Evolutionary conservation across 2,888 invertebrate species (phyloP).

Genomic region (Drosophila falleni): DNA sequence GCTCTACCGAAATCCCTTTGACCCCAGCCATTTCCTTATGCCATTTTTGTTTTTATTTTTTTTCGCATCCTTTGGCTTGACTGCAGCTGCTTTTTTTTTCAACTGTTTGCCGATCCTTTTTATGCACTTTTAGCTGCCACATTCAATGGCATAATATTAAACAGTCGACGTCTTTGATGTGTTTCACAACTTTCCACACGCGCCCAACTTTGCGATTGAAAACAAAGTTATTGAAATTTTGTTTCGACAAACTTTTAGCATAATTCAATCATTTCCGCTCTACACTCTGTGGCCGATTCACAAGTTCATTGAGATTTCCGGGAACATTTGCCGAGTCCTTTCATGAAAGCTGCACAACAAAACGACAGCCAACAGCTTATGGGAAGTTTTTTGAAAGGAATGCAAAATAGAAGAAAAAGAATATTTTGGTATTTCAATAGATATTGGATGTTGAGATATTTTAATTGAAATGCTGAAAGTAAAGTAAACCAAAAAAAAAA

Average conservation of each 20-base stretch:
- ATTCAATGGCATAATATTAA: conserved; percentile 41
- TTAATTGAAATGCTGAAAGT: conserved; percentile 7
- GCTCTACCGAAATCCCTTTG: conserved; percentile 35
- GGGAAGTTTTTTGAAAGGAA: background rate
- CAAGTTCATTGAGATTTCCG: conserved; percentile 42
- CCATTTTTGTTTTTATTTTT: conserved; percentile 20
- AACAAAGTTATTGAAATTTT: conserved; percentile 64
- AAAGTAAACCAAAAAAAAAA: background rate
- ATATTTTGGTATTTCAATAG: conserved; percentile 12
- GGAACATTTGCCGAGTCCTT: conserved; percentile 34
- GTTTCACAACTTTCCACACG: conserved; percentile 44
- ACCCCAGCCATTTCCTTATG: conserved; percentile 18
- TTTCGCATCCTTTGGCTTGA: conserved; percentile 24
- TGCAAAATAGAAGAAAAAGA: conserved; percentile 6
- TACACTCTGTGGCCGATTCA: conserved; percentile 33
- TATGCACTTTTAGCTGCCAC: conserved; percentile 38
- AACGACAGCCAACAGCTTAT: background rate
- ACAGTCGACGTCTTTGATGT: conserved; percentile 46
- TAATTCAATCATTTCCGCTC: conserved; percentile 62
- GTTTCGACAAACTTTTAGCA: conserved; percentile 56
- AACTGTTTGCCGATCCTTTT: conserved; percentile 34
- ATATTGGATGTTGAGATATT: conserved; percentile 5
- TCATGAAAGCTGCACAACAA: conserved; percentile 12
- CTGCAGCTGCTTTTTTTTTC: conserved; percentile 38
- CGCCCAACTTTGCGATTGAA: conserved; percentile 45